Evolutionary conservation across 2,113 vertebrate genomes (phyloP).

Genomic region (Toxostoma redivivum): DNA sequence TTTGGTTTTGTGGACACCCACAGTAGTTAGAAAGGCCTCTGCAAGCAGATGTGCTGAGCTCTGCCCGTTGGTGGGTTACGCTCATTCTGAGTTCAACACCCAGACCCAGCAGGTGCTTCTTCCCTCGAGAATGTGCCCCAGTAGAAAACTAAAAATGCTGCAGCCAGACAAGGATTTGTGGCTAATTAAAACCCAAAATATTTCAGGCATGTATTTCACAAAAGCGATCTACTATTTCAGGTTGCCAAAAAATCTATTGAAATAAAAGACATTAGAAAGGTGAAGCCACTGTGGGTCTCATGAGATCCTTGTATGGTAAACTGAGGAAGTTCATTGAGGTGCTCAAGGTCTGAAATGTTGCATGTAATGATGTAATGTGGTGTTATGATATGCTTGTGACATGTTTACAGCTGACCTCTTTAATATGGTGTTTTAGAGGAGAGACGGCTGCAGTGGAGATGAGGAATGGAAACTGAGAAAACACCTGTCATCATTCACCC

Average conservation of each 20-base stretch:
- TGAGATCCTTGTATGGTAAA: background rate
- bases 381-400: background rate
- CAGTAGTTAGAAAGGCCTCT: background rate
- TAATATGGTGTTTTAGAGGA: background rate
- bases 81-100: background rate
- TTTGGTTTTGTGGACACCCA: fast-evolving
- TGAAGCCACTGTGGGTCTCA: background rate
- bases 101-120: background rate
- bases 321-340: background rate
- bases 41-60: fast-evolving
- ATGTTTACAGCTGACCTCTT: background rate
- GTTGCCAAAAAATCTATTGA: background rate
- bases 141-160: background rate
- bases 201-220: background rate
- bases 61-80: fast-evolving
- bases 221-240: background rate
- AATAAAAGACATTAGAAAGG: background rate
- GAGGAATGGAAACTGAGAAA: background rate
- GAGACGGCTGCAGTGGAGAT: background rate
- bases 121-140: fast-evolving
- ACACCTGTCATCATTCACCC: background rate
- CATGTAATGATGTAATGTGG: background rate
- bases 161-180: background rate
- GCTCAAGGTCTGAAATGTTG: background rate
- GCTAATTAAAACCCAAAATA: background rate